Evolutionary conservation across 2,888 invertebrate species (phyloP).

Genomic region (Cheilosia pagana): DNA sequence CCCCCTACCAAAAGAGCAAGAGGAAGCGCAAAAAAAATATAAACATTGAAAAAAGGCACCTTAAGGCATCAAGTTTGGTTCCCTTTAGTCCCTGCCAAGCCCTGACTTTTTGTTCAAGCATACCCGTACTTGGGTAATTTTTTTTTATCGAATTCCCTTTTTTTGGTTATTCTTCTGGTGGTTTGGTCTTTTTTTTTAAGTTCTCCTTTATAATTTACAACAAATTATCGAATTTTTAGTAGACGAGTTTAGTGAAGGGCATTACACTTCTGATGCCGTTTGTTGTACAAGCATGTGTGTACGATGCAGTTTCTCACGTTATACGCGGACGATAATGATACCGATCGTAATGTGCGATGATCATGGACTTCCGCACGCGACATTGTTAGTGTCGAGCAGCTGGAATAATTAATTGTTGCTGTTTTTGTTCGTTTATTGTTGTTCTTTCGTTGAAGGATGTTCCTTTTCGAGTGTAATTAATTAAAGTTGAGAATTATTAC

Average conservation of each 20-base stretch:
- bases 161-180: conserved; percentile 9
- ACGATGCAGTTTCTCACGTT: conserved; percentile 9
- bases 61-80: not conserved
- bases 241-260: conserved; percentile 8
- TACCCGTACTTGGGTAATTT: not conserved
- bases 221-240: conserved; percentile 30
- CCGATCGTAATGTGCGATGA: conserved; percentile 41
- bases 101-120: conserved; percentile 18
- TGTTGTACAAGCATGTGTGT: not conserved
- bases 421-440: not conserved
- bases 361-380: conserved; percentile 28
- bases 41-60: conserved; percentile 19
- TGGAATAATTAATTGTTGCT: conserved; percentile 8
- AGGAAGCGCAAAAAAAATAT: not conserved
- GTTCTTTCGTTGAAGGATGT: not conserved
- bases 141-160: not conserved
- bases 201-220: conserved; percentile 41
- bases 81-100: not conserved
- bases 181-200: conserved; percentile 8
- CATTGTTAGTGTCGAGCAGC: conserved; percentile 26
- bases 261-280: conserved; percentile 11
- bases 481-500: conserved; percentile 6
- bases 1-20: not conserved
- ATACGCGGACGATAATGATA: conserved; percentile 25
- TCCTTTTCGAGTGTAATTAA: conserved; percentile 1